phyloP scores from a whole-genome alignment of 2,888 invertebrate species.

The Leuctra nigra region DNA sequence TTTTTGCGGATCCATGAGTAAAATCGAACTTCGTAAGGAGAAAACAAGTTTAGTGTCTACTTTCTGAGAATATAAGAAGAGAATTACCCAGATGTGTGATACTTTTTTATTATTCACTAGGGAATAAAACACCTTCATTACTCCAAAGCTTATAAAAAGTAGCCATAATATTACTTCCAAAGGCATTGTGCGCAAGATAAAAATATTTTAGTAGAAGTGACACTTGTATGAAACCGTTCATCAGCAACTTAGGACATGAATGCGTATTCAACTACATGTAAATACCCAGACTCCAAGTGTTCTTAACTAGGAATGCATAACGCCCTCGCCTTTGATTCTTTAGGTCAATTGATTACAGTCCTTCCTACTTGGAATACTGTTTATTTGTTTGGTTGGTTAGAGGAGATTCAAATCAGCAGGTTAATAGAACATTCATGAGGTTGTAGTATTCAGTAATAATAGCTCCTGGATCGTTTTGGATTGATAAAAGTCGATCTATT shows the following conservation, averaged over 20 bases:
- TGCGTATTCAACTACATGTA: not conserved
- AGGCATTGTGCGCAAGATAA: not conserved
- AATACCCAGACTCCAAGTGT: constrained; percentile 4
- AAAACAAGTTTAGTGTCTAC: too few species aligned
- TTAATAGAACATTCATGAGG: constrained; percentile 6
- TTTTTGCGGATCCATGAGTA: too few species aligned
- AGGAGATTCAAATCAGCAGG: not conserved
- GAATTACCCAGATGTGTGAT: too few species aligned
- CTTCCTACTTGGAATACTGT: not conserved
- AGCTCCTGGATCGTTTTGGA: not conserved
- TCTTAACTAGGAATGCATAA: not conserved
- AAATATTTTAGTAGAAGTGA: constrained; percentile 8
- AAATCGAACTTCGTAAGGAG: too few species aligned
- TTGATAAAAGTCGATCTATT: constrained; percentile 3
- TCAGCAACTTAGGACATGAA: constrained; percentile 1
- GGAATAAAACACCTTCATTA: too few species aligned
- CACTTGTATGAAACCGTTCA: constrained; percentile 12
- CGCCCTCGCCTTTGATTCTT: constrained; percentile 3
- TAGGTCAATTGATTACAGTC: not conserved
- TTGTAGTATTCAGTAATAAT: not conserved
- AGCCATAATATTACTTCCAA: too few species aligned
- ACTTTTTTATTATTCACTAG: too few species aligned
- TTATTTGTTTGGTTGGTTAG: not conserved
- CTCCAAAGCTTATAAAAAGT: too few species aligned
- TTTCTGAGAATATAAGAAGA: too few species aligned